phyloP scores from a whole-genome alignment of 2,113 vertebrate genomes.

The Cynopterus brachyotis region DNA sequence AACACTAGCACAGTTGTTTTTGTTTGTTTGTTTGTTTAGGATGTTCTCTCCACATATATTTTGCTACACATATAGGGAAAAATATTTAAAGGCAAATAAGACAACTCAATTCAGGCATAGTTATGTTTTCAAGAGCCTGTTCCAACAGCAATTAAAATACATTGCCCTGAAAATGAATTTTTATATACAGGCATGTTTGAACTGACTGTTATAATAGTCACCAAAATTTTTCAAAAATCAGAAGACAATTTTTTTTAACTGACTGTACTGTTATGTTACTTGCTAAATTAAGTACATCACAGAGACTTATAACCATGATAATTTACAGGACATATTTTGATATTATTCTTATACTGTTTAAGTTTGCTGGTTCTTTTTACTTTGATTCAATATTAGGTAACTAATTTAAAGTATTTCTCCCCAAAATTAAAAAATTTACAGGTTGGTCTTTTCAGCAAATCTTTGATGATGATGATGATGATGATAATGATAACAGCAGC shows the following conservation, averaged over 20 bases:
- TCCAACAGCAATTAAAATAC: slow-evolving; percentile 43
- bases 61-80: background rate
- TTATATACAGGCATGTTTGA: background rate
- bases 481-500: rapidly evolving
- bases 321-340: background rate
- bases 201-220: background rate
- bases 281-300: background rate
- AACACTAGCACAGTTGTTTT: background rate
- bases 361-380: background rate
- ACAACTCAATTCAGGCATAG: background rate
- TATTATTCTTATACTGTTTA: background rate
- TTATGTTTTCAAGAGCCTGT: slow-evolving; percentile 1
- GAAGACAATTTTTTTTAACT: background rate
- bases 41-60: background rate
- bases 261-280: background rate
- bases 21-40: background rate
- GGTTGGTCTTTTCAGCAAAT: background rate
- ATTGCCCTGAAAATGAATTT: slow-evolving; percentile 39
- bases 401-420: background rate
- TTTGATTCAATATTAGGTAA: background rate
- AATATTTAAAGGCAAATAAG: slow-evolving; percentile 6
- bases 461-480: background rate
- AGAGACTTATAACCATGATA: background rate
- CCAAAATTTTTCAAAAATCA: background rate
- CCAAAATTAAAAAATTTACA: background rate